Conservation (phyloP, 1,140 invertebrate species). For the Drosophila asahinai region DNA sequence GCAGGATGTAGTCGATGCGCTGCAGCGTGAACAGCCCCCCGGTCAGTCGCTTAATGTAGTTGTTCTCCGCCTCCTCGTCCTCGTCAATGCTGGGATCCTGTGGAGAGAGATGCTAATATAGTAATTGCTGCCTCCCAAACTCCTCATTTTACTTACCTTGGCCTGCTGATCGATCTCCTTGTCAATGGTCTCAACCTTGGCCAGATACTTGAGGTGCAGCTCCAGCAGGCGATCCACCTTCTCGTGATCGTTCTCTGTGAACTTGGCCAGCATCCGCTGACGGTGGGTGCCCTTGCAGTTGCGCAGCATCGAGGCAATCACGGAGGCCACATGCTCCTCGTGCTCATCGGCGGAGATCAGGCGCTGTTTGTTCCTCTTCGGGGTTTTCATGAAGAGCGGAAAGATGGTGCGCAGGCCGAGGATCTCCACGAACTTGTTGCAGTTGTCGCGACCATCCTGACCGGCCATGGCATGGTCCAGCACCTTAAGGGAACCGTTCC, state of each 20-base stretch:
- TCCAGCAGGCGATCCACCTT: slow-evolving; percentile 98
- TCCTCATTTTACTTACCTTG: slow-evolving; percentile 31
- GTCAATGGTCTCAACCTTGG: slow-evolving; percentile 96
- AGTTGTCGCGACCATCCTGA: slow-evolving; percentile 96
- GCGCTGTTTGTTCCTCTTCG: slow-evolving; percentile 93
- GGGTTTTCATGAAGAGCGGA: slow-evolving; percentile 99
- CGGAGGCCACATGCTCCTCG: slow-evolving; percentile 98
- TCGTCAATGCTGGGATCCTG: slow-evolving; percentile 86
- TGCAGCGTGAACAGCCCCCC: slow-evolving; percentile 98
- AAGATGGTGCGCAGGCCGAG: slow-evolving; percentile 98
- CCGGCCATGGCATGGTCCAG: slow-evolving; percentile 98
- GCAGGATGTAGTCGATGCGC: slow-evolving; percentile 97
- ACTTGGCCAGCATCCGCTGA: slow-evolving; percentile 96
- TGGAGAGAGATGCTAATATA: not conserved
- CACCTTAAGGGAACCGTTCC: slow-evolving; percentile 98
- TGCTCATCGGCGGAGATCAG: slow-evolving; percentile 95
- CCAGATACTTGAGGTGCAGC: slow-evolving; percentile 98
- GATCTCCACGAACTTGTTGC: slow-evolving; percentile 99
- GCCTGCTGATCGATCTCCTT: slow-evolving; percentile 89
- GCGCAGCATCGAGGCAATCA: slow-evolving; percentile 96
- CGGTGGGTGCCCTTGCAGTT: slow-evolving; percentile 96
- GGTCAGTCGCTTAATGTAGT: slow-evolving; percentile 95
- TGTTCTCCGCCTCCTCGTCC: slow-evolving; percentile 92
- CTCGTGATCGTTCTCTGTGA: slow-evolving; percentile 99
- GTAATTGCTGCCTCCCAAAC: not conserved